phyloP scores from a whole-genome alignment of 2,888 invertebrate species.

The Pollenia griseotomentosa region DNA sequence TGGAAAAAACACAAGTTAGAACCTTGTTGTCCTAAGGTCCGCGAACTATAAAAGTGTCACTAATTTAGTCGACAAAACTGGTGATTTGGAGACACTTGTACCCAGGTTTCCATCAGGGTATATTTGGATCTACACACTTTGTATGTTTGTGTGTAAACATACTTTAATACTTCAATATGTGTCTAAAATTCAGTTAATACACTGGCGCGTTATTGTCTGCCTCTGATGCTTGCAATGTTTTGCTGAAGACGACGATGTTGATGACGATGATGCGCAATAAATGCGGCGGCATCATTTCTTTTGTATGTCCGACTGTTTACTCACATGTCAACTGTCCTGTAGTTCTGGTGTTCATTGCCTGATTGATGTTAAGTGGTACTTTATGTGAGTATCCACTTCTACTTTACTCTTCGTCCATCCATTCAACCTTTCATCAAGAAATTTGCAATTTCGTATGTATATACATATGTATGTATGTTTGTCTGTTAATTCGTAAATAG shows the following conservation, averaged over 20 bases:
- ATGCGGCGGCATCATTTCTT: constrained; percentile 72
- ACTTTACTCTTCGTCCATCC: constrained; percentile 50
- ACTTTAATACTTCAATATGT: neutral
- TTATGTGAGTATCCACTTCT: constrained; percentile 72
- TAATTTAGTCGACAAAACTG: too few relatives aligned
- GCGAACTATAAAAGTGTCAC: too few relatives aligned
- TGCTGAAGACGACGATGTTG: constrained; percentile 58
- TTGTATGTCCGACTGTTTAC: constrained; percentile 76
- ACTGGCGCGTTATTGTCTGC: constrained; percentile 73
- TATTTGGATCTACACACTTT: constrained; percentile 1
- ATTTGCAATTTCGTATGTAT: neutral
- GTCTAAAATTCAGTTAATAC: constrained; percentile 45
- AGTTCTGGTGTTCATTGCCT: constrained; percentile 79
- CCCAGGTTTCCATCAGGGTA: too few relatives aligned
- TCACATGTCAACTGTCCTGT: constrained; percentile 82
- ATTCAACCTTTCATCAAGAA: constrained; percentile 25
- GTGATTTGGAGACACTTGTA: too few relatives aligned
- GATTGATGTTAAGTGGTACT: constrained; percentile 82
- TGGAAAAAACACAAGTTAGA: too few relatives aligned
- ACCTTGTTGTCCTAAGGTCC: too few relatives aligned
- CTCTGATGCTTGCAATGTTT: constrained; percentile 57
- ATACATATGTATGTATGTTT: constrained; percentile 3
- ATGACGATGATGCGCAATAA: constrained; percentile 69
- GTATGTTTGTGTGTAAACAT: constrained; percentile 13
- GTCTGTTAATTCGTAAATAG: constrained; percentile 16